Base-by-base conservation (phyloP, 2,888 invertebrate species). In the Liopterus haemorrhoidalis region DNA sequence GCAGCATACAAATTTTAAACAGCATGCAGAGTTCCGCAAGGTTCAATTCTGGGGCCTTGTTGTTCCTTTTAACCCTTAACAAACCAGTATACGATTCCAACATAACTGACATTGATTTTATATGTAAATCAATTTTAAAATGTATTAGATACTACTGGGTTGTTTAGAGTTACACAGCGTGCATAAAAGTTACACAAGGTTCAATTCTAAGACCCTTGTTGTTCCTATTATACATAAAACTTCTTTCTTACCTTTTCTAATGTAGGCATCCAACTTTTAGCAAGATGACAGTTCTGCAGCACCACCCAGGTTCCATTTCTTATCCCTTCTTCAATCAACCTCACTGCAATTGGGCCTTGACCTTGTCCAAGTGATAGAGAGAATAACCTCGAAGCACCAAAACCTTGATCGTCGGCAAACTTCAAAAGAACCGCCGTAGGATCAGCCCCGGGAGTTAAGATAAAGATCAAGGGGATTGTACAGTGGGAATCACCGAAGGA, bases 251-350 rank as follows among this genome's bases (percentile, higher is more conserved):
- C 87, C 72, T 82, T 87, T 69, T 95, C 95, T 51, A 96, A 69
- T 35, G 81, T 78, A 0, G 87, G 82, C 94, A 96, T 94, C 80
- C 93, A 96, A 59, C 92, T 92, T 58, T 89, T 87, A 0, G 94
- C 94, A 58, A 96, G 71, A 64, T 96, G 95, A 62, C 95, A 96
- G 68, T 96, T 96, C 71, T 95, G 95, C 41, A 96, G 69, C 12
- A 94, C 81, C 0, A 95, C 89, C 96, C 96, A 96, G 33, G 85
- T 82, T 1, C 95, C 95, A 52, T 79, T 77, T 55, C 80, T 79
- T 1, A 85, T 76, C 1, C 90, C 94, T 52, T 87, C 83, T 36
- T 86, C 84, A 41, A 95, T 90, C 68, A 93, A 74, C 61, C 79
- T 81, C 15, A 88, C 80, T 1, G 94, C 95, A 54, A 88, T 83